Evolutionary conservation across 2,113 vertebrate genomes (phyloP).

Genomic region (Struthidea cinerea): DNA sequence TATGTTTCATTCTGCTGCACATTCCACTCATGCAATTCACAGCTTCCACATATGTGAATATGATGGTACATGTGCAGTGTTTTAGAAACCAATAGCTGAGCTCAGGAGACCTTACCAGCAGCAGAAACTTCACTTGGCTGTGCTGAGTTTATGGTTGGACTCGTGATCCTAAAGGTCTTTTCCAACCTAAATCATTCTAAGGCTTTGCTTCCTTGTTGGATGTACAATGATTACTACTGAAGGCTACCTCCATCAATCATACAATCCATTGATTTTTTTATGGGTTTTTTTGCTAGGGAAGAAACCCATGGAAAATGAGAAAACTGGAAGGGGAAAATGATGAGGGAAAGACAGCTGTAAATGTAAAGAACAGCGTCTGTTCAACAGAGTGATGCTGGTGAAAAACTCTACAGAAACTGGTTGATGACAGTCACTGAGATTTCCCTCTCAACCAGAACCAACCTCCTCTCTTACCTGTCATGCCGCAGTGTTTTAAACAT

Average conservation of each 20-base stretch:
- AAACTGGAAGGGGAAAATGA: neutral
- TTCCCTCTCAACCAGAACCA: neutral
- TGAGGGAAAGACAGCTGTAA: neutral
- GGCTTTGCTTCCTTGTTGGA: neutral
- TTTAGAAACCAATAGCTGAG: constrained; percentile 23
- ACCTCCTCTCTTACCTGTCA: neutral
- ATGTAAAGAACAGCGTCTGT: neutral
- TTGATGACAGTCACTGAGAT: neutral
- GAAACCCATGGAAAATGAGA: neutral
- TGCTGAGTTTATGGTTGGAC: neutral
- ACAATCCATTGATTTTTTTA: neutral
- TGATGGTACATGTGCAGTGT: neutral
- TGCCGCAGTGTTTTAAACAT: neutral
- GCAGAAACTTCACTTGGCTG: neutral
- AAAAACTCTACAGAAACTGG: neutral
- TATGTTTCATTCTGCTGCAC: neutral
- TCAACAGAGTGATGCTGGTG: neutral
- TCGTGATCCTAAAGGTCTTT: neutral
- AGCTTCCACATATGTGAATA: neutral
- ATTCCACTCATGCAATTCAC: neutral
- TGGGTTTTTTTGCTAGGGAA: neutral
- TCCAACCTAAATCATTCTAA: neutral
- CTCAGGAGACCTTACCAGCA: neutral
- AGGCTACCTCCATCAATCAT: neutral
- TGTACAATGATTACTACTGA: neutral